Base-by-base conservation (phyloP, 2,888 invertebrate species). In the Chalcis sispes region DNA sequence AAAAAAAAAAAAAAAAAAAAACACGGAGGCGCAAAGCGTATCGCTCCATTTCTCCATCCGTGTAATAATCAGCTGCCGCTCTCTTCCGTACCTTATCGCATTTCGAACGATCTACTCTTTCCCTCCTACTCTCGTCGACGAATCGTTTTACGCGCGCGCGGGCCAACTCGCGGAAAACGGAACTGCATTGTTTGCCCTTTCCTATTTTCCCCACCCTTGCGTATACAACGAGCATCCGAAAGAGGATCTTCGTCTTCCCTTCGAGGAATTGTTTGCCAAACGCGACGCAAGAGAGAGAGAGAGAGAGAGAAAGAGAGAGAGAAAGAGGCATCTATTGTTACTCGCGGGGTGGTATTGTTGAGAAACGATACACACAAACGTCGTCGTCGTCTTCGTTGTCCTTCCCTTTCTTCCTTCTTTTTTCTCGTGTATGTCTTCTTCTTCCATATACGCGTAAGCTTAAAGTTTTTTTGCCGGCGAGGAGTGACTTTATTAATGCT, bases 401-500 rank as follows among this genome's bases (percentile, higher is more conserved):
- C 48, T 50, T 40, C 59, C 48, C 36, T 46, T 40, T 70, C 48
- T 50, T 7, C 32, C 46, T 20, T 3, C 56, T 15, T 40, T 23
- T 36, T 5, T 8, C 10, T 18, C 18, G 1, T n/a, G 32, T 13
- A 5, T n/a, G 25, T 5, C 42, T 42, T n/a, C 40, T 52, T 67
- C 66, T 74, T 54, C 52, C n/a, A n/a, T n/a, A n/a, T n/a, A n/a
- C n/a, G n/a, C n/a, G n/a, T n/a, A n/a, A n/a, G n/a, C n/a, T n/a
- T n/a, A n/a, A n/a, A n/a, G n/a, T 73, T 74, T 74, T 54, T 54
- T 50, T 62, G 59, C 27, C 66, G 58, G 42, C 46, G 58, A 36
- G 46, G 59, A 50, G 50, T 62, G 48, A 54, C 67, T 74, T 74
- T 74, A 74, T 74, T 74, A 74, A 74, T 67, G 29, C 42, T 32